phyloP scores from a whole-genome alignment of 2,113 vertebrate genomes.

The Harpagus bidentatus region DNA sequence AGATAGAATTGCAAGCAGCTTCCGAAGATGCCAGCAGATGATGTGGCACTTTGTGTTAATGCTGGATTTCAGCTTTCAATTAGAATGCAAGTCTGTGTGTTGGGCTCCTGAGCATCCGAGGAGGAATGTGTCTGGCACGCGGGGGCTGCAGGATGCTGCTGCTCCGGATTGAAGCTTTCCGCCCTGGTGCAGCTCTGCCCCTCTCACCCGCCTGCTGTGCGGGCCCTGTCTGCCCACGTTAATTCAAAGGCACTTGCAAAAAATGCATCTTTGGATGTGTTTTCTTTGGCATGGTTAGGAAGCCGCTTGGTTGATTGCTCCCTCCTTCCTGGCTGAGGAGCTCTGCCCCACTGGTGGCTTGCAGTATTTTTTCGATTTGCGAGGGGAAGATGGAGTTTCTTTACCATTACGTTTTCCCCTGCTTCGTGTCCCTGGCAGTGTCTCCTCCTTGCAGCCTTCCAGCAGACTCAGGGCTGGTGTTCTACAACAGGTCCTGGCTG shows the following conservation, averaged over 20 bases:
- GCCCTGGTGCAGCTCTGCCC: not conserved
- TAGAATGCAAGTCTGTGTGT: not conserved
- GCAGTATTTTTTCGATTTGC: not conserved
- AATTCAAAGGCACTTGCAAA: not conserved
- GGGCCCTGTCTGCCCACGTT: fast-evolving
- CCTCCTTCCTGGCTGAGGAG: not conserved
- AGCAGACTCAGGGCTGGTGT: not conserved
- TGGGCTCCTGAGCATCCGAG: not conserved
- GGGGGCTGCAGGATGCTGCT: not conserved
- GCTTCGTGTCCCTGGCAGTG: not conserved
- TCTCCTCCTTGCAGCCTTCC: not conserved
- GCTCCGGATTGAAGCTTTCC: not conserved
- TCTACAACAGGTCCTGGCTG: not conserved
- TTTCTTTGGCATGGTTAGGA: no score
- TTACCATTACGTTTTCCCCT: not conserved
- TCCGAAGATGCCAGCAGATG: not conserved
- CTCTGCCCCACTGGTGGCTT: not conserved
- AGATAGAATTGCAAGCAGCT: fast-evolving
- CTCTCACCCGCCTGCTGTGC: fast-evolving
- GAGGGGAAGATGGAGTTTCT: not conserved
- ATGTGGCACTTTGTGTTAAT: fast-evolving
- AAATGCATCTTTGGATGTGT: fast-evolving
- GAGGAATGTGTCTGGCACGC: not conserved
- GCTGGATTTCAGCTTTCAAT: not conserved
- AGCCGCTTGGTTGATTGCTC: not conserved